These are phyloP conservation scores for Rhineura floridana DNA, from an alignment of 2,113 vertebrate species.

Conservation along the genomic window DNA sequence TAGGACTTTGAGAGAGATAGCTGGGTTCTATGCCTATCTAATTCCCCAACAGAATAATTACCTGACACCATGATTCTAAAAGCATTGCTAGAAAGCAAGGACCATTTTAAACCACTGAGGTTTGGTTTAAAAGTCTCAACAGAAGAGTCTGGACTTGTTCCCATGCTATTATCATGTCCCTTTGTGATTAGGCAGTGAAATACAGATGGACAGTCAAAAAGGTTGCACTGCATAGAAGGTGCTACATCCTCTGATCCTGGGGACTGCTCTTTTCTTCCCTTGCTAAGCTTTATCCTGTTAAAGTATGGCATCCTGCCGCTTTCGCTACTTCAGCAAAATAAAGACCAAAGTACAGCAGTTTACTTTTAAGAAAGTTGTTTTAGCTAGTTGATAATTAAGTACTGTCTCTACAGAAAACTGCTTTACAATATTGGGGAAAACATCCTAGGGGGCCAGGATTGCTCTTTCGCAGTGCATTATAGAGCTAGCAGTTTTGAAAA, in stretches of 20 bases:
- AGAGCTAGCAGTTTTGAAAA: not conserved
- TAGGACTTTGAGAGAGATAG: not conserved
- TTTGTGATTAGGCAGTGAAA: not conserved
- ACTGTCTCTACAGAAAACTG: not conserved
- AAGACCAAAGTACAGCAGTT: no score
- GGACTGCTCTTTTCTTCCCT: not conserved
- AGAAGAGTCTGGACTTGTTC: not conserved
- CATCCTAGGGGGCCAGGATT: not conserved
- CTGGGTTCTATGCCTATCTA: not conserved
- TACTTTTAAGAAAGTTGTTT: not conserved
- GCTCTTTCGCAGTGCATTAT: not conserved
- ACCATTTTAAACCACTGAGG: not conserved
- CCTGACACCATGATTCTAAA: not conserved
- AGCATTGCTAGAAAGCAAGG: not conserved
- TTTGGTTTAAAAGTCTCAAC: not conserved
- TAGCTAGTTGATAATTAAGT: not conserved
- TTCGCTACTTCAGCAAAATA: not conserved
- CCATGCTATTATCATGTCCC: not conserved
- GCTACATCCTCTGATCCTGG: not conserved
- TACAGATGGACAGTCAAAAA: not conserved
- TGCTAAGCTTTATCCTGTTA: not conserved
- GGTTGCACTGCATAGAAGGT: not conserved
- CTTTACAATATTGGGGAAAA: not conserved
- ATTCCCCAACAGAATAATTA: not conserved
- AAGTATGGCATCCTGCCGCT: not conserved